Evolutionary conservation across 2,797 vertebrate species (phyloP).

Genomic region (Moxostoma hubbsi): DNA sequence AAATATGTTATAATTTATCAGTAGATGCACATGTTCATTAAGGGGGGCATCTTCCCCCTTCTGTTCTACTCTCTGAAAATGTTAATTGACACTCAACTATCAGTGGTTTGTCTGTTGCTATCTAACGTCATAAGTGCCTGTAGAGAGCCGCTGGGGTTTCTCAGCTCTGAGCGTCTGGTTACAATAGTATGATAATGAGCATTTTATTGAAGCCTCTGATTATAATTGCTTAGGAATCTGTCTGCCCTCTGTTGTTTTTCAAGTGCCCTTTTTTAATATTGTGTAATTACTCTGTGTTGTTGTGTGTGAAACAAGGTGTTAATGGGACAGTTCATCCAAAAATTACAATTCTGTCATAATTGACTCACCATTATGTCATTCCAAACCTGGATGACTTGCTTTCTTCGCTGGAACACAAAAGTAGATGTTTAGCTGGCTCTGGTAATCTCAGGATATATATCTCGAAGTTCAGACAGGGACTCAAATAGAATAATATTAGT

Average conservation of each 20-base stretch:
- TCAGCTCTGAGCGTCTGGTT: conserved; percentile 35
- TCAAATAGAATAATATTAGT: no score
- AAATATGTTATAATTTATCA: neutral
- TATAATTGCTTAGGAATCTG: conserved; percentile 46
- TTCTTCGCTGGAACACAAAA: no score
- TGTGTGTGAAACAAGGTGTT: neutral
- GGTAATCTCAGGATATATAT: no score
- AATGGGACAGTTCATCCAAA: no score
- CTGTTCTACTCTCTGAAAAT: neutral
- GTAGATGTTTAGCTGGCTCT: no score
- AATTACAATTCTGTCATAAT: no score
- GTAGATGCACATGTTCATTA: neutral
- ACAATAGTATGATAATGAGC: conserved; percentile 37
- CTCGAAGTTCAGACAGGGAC: no score
- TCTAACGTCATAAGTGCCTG: conserved; percentile 7
- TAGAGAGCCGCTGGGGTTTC: conserved; percentile 11
- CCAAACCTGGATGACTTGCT: no score
- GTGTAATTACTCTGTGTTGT: neutral
- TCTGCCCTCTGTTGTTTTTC: conserved; percentile 23
- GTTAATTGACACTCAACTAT: neutral
- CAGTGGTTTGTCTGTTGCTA: neutral
- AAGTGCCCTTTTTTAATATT: neutral
- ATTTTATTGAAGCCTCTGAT: conserved; percentile 33
- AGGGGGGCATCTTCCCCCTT: neutral
- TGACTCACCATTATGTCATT: no score